Evolutionary conservation across 2,797 vertebrate species (phyloP).

Genomic region (Paguma larvata): DNA sequence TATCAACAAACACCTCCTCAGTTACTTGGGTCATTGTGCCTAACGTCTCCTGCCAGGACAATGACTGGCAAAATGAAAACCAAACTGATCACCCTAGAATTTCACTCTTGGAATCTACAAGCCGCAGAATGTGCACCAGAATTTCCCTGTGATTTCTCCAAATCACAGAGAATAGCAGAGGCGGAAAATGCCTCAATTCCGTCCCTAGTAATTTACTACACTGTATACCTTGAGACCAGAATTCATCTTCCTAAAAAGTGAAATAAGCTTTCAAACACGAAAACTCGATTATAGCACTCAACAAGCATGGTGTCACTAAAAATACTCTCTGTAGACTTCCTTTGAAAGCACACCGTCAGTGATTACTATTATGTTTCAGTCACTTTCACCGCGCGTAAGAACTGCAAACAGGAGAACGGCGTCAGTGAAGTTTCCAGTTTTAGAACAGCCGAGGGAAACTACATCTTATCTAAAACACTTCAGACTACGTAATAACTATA

Average conservation of each 20-base stretch:
- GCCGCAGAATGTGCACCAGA: background rate
- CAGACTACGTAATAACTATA: slow-evolving; percentile 6
- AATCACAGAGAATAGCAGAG: background rate
- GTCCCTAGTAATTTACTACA: background rate
- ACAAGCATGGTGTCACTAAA: slow-evolving; percentile 63
- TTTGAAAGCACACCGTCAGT: slow-evolving; percentile 59
- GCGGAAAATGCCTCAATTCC: background rate
- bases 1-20: background rate
- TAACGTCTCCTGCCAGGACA: slow-evolving; percentile 16
- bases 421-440: slow-evolving; percentile 51
- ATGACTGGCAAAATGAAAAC: slow-evolving; percentile 28
- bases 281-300: slow-evolving; percentile 25
- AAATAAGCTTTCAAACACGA: slow-evolving; percentile 38
- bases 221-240: slow-evolving; percentile 5
- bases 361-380: slow-evolving; percentile 57
- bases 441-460: slow-evolving; percentile 51
- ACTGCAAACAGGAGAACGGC: slow-evolving; percentile 53
- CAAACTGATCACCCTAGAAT: slow-evolving; percentile 48
- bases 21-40: background rate
- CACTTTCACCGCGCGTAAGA: slow-evolving; percentile 69
- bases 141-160: background rate
- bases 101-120: slow-evolving; percentile 30
- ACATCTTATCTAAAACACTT: background rate
- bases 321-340: slow-evolving; percentile 51
- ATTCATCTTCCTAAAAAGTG: slow-evolving; percentile 54